phyloP scores from a whole-genome alignment of 1,140 invertebrate genomes.

The Drosophila bocqueti region DNA sequence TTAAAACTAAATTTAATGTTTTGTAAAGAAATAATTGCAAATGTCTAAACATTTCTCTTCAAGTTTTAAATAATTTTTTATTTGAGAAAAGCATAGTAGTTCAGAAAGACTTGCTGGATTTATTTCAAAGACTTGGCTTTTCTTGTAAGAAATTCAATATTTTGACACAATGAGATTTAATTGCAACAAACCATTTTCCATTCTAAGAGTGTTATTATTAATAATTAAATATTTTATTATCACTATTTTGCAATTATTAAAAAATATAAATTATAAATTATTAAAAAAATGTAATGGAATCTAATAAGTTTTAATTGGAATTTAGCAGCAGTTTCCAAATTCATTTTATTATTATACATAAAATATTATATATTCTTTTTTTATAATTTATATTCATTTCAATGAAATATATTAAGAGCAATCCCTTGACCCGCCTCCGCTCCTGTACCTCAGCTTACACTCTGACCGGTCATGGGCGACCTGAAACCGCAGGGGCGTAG shows the following conservation, averaged over 20 bases:
- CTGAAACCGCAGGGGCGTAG: slow-evolving; percentile 20
- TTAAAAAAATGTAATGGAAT: no score
- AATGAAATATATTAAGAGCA: neutral
- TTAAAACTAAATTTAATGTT: neutral
- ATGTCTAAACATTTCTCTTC: neutral
- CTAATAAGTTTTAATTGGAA: no score
- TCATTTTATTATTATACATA: no score
- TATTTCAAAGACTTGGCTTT: neutral
- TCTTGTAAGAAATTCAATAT: neutral
- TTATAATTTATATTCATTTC: neutral
- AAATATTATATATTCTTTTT: no score
- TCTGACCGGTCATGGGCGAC: slow-evolving; percentile 64
- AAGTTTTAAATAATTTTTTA: neutral
- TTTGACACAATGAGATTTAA: neutral
- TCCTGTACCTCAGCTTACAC: slow-evolving; percentile 39
- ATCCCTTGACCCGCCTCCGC: neutral
- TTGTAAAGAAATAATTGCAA: neutral
- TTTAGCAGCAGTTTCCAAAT: no score
- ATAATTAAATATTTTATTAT: no score
- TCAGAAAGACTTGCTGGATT: neutral
- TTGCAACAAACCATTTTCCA: neutral
- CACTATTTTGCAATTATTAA: no score
- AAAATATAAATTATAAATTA: no score
- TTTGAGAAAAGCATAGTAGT: neutral
- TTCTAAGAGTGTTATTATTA: neutral